Conservation (phyloP, 2,888 invertebrate species). For the Ypsolopha scabrella region DNA sequence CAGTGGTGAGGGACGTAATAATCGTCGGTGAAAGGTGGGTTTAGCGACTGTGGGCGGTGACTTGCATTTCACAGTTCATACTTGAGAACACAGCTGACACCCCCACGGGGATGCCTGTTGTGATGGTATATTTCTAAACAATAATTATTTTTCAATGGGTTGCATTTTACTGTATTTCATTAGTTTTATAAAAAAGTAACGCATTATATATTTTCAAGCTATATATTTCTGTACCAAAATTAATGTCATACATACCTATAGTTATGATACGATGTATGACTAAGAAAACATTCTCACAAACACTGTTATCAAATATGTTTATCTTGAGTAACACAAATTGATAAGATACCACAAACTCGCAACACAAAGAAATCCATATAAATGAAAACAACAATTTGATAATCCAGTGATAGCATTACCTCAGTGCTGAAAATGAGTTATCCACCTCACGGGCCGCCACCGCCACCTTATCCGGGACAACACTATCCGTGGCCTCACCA, state of each 20-base stretch:
- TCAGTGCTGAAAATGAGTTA: conserved; percentile 30
- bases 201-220: no score
- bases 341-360: neutral
- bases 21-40: no score
- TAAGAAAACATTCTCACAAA: neutral
- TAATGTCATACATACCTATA: neutral
- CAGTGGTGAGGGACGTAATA: no score
- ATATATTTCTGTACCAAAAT: neutral
- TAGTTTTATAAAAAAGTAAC: no score
- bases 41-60: no score
- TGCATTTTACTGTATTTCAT: no score
- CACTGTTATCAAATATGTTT: neutral
- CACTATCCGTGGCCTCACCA: neutral
- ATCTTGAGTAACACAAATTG: neutral
- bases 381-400: neutral
- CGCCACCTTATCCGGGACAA: conserved; percentile 21
- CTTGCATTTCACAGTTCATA: no score
- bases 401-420: no score
- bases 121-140: no score
- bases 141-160: no score
- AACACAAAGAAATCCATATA: conserved; percentile 3
- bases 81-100: no score
- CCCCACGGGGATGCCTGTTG: no score
- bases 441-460: conserved; percentile 26
- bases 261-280: neutral